Percentiles rank a stretch among this genome's conserved stretches.
phyloP scores from a whole-genome alignment of 2,113 vertebrate genomes.

The Cichladusa arquata region DNA sequence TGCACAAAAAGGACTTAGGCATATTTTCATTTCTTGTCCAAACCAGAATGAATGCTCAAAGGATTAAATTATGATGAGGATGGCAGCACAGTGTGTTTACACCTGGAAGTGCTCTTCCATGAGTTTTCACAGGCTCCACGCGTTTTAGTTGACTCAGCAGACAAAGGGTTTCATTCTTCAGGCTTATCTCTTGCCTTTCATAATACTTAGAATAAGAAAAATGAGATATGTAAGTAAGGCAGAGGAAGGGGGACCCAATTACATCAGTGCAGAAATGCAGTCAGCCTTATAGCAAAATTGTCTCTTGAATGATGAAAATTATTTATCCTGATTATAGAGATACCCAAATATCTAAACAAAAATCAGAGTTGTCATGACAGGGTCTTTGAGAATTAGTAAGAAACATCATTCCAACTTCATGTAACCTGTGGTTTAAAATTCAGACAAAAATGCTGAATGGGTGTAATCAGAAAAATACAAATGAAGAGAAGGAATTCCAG shows the following conservation, averaged over 20 bases:
- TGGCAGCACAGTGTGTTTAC: background rate
- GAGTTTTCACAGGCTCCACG: background rate
- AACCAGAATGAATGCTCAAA: background rate
- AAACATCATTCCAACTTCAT: background rate
- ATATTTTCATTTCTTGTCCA: background rate
- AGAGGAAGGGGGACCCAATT: background rate
- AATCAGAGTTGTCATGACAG: background rate
- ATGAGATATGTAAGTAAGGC: background rate
- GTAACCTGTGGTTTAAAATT: background rate
- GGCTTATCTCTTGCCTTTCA: background rate
- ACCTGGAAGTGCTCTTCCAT: background rate
- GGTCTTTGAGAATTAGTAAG: background rate
- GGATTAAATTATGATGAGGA: background rate
- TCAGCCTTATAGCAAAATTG: background rate
- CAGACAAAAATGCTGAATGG: background rate
- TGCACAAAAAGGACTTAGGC: background rate
- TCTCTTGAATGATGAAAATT: background rate
- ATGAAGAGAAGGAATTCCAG: background rate
- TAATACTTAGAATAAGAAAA: background rate
- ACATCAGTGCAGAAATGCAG: background rate
- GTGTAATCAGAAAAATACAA: slow-evolving; percentile 5
- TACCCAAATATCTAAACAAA: background rate
- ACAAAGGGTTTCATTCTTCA: background rate
- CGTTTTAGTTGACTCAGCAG: background rate
- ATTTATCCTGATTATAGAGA: background rate